These are phyloP conservation scores for Notolepis coatsorum DNA, from an alignment of 2,797 vertebrate species.

Conservation along the genomic window DNA sequence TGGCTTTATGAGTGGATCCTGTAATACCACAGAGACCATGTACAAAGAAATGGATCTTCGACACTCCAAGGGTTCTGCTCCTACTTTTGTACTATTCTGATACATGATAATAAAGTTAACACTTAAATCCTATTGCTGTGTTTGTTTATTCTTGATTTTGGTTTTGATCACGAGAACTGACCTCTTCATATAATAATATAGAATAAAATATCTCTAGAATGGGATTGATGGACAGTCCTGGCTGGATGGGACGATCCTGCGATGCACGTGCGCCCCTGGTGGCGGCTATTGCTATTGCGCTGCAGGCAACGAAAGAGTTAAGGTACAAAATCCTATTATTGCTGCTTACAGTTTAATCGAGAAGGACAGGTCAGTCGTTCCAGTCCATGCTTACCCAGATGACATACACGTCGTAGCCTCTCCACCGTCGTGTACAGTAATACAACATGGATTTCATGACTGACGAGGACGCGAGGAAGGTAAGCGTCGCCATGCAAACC, in stretches of 20 bases:
- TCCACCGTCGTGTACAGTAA: neutral
- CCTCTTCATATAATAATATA: too few species aligned
- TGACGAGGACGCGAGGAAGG: conserved; percentile 73
- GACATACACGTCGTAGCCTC: neutral
- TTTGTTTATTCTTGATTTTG: neutral
- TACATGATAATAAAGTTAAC: conserved; percentile 56
- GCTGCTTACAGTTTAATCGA: conserved; percentile 41
- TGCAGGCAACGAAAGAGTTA: conserved; percentile 39
- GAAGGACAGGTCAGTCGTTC: conserved; percentile 34
- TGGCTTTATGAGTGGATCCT: conserved; percentile 49
- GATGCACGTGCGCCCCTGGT: too few species aligned
- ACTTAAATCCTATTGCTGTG: conserved; percentile 30
- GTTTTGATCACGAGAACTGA: too few species aligned
- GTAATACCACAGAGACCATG: conserved; percentile 19
- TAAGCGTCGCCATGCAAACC: conserved; percentile 51
- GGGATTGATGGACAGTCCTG: too few species aligned
- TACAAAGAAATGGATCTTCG: conserved; percentile 47
- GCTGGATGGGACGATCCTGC: too few species aligned
- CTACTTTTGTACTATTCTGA: conserved; percentile 73
- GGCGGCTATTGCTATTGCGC: neutral
- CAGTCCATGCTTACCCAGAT: conserved; percentile 26
- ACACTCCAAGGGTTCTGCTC: conserved; percentile 55
- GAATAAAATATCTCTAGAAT: too few species aligned
- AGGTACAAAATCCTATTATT: conserved; percentile 66
- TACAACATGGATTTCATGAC: conserved; percentile 73